Percentiles rank a stretch among this genome's conserved stretches.
Evolutionary conservation across 1,140 invertebrate genomes (phyloP).

Genomic region (Dermatophagoides farinae): DNA sequence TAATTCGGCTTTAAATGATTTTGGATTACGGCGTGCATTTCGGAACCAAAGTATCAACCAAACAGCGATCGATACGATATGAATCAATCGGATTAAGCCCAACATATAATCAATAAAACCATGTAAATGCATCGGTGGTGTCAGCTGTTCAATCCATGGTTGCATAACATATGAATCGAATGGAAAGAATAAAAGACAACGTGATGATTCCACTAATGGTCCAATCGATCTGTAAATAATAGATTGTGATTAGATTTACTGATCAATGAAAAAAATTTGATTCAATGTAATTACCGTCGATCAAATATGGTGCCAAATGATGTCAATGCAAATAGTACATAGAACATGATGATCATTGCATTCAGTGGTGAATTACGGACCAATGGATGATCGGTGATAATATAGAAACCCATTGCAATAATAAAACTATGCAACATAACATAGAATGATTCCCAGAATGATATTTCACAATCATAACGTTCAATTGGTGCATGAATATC

Average conservation of each 20-base stretch:
- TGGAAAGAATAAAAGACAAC: constrained; percentile 8
- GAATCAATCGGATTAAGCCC: not conserved
- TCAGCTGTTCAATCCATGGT: not conserved
- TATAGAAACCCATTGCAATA: constrained; percentile 15
- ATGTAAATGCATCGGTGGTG: constrained; percentile 1
- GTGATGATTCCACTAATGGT: constrained; percentile 7
- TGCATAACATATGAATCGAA: constrained; percentile 1
- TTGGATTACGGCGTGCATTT: not conserved
- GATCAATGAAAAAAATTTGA: not conserved
- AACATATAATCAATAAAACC: not conserved
- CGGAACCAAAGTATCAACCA: constrained; percentile 6
- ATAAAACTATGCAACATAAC: constrained; percentile 14
- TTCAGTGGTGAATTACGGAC: constrained; percentile 9
- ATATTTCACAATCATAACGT: constrained; percentile 15
- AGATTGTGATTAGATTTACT: not conserved
- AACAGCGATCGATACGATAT: not conserved
- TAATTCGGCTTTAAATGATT: not conserved
- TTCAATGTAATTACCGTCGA: constrained; percentile 4
- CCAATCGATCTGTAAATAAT: constrained; percentile 3
- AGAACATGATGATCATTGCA: constrained; percentile 8
- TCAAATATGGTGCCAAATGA: constrained; percentile 15
- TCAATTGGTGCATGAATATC: constrained; percentile 18
- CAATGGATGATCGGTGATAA: constrained; percentile 14
- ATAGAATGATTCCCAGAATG: constrained; percentile 12
- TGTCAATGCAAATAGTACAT: constrained; percentile 11